phyloP scores from a whole-genome alignment of 1,140 invertebrate species.

The Drosophila fuyamai region DNA sequence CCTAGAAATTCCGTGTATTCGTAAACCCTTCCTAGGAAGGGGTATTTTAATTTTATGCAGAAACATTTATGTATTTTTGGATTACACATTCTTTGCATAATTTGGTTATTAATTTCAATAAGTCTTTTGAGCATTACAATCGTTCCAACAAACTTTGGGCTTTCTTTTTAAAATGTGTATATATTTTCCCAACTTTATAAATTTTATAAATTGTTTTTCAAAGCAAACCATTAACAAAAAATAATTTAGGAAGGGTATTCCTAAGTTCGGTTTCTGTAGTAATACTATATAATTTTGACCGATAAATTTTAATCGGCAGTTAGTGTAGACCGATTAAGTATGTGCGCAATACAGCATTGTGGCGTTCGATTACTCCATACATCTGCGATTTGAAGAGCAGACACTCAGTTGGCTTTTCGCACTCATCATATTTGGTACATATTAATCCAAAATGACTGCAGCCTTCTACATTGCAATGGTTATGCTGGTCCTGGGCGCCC shows the following conservation, averaged over 20 bases:
- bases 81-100: too few species aligned
- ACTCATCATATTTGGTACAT: neutral
- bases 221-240: too few species aligned
- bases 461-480: conserved; percentile 22
- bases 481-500: conserved; percentile 19
- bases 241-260: neutral
- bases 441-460: conserved; percentile 19
- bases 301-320: conserved; percentile 26
- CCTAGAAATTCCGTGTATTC: neutral
- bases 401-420: conserved; percentile 20
- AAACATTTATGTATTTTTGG: too few species aligned
- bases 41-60: neutral
- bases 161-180: too few species aligned
- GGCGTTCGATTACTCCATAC: conserved; percentile 5
- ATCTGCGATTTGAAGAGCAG: conserved; percentile 2
- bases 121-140: too few species aligned
- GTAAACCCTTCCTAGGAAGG: too few species aligned
- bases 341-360: conserved; percentile 1
- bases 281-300: conserved; percentile 19
- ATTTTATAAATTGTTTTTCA: too few species aligned
- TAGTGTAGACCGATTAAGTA: conserved; percentile 4
- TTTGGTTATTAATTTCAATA: too few species aligned
- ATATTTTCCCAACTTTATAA: too few species aligned
- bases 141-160: too few species aligned
- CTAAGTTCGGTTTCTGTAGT: neutral